These are phyloP conservation scores for Odiellus spinosus DNA, from an alignment of 2,888 invertebrate genomes.

Conservation along the genomic window DNA sequence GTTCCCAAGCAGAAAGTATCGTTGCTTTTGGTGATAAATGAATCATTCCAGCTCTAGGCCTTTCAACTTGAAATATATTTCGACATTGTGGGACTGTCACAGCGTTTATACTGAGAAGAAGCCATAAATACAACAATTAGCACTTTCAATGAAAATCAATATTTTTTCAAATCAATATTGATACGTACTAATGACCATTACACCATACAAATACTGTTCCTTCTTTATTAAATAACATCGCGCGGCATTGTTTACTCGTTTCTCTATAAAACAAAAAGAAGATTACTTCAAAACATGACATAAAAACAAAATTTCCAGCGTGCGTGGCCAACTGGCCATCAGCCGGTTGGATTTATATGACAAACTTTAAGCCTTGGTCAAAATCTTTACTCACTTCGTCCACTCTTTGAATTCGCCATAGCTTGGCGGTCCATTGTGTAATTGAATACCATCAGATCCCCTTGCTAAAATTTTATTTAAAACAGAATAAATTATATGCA, in stretches of 20 bases:
- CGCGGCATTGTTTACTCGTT: slow-evolving; percentile 4
- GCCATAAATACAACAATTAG: slow-evolving; percentile 3
- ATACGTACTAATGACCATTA: slow-evolving; percentile 10
- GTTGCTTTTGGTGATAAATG: slow-evolving; percentile 13
- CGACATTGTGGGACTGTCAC: background rate
- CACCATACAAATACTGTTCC: slow-evolving; percentile 12
- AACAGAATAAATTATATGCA: background rate
- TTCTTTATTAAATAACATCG: slow-evolving; percentile 10
- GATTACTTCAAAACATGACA: too few species aligned
- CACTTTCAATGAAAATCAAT: background rate
- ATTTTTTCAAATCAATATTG: background rate
- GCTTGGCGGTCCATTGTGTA: slow-evolving; percentile 7
- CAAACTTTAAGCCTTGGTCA: too few species aligned
- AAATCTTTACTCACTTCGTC: slow-evolving; percentile 2
- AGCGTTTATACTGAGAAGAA: background rate
- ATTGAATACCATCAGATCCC: slow-evolving; percentile 7
- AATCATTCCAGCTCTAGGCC: slow-evolving; percentile 3
- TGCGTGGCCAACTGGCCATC: too few species aligned
- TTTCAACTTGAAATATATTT: slow-evolving; percentile 4
- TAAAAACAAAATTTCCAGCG: too few species aligned
- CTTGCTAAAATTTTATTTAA: slow-evolving; percentile 10
- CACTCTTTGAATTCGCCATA: slow-evolving; percentile 4
- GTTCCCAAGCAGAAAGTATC: slow-evolving; percentile 11
- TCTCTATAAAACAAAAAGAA: too few species aligned
- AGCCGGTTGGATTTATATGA: too few species aligned